Conservation (phyloP, 2,888 invertebrate genomes). For the Drosophila longiperda region DNA sequence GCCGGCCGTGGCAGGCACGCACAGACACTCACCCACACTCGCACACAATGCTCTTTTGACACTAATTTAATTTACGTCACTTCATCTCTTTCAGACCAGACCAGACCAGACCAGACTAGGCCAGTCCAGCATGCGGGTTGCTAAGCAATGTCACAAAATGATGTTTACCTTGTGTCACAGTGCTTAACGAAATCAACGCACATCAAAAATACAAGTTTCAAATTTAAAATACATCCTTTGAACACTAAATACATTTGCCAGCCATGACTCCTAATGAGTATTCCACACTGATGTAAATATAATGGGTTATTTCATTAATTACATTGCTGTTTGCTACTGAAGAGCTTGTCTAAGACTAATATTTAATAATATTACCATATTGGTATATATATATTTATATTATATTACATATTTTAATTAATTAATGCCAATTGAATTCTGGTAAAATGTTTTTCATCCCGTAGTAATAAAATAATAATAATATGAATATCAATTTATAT, state of each 20-base stretch:
- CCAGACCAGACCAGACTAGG: not conserved
- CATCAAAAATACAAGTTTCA: slow-evolving; percentile 10
- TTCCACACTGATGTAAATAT: not conserved
- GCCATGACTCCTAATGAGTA: not conserved
- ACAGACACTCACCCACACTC: slow-evolving; percentile 63
- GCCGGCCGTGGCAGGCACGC: slow-evolving; percentile 71
- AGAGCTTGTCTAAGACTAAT: not conserved
- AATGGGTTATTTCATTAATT: not conserved
- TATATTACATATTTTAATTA: not conserved
- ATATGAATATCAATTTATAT: not conserved
- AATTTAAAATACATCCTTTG: slow-evolving; percentile 15
- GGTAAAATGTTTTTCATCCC: not conserved
- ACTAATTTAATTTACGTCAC: slow-evolving; percentile 76
- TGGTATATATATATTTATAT: not conserved
- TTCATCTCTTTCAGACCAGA: slow-evolving; percentile 34
- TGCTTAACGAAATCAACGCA: slow-evolving; percentile 25
- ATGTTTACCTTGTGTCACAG: slow-evolving; percentile 32
- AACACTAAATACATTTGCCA: slow-evolving; percentile 7
- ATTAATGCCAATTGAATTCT: not conserved
- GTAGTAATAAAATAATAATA: not conserved
- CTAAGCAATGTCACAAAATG: slow-evolving; percentile 62
- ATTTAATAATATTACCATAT: not conserved
- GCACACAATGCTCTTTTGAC: slow-evolving; percentile 70
- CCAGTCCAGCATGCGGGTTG: slow-evolving; percentile 12
- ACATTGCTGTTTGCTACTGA: not conserved